Conservation (phyloP, 2,113 vertebrate genomes). For the Speoplatyrhinus poulsoni region DNA sequence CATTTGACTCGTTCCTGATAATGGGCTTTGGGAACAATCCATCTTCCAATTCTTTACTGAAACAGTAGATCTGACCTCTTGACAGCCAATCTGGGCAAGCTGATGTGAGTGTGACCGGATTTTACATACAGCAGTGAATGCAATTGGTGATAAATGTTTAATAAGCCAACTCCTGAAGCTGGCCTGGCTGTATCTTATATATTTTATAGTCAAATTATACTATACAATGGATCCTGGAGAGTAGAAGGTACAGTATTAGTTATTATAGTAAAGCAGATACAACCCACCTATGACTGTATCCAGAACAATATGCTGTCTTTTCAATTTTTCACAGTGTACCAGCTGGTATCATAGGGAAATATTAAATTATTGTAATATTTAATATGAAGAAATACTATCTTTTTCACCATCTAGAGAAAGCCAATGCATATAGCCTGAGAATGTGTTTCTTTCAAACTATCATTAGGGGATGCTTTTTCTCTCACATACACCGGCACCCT, state of each 20-base stretch:
- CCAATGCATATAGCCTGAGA: slow-evolving; percentile 26
- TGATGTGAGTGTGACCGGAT: background rate
- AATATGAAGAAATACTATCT: slow-evolving; percentile 39
- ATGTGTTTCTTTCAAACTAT: slow-evolving; percentile 34
- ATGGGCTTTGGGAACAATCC: background rate
- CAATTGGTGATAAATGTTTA: slow-evolving; percentile 8
- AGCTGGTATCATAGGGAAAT: slow-evolving; percentile 4
- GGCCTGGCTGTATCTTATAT: background rate
- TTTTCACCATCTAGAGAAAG: slow-evolving; percentile 24
- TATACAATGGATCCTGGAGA: background rate
- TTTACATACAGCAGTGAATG: slow-evolving; percentile 20
- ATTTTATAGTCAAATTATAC: too few relatives aligned
- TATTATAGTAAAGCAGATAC: slow-evolving; percentile 24
- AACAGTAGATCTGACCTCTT: slow-evolving; percentile 13
- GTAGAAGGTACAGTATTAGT: slow-evolving; percentile 28
- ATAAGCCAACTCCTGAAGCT: background rate
- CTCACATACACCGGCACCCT: slow-evolving; percentile 21
- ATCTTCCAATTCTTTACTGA: slow-evolving; percentile 4
- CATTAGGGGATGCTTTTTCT: background rate
- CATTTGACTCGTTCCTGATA: slow-evolving; percentile 5
- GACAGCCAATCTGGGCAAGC: background rate
- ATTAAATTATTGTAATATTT: slow-evolving; percentile 19
- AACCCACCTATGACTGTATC: slow-evolving; percentile 26
- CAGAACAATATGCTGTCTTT: slow-evolving; percentile 14
- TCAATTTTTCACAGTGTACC: slow-evolving; percentile 12